Evolutionary conservation across 2,797 vertebrate species (phyloP), one percentile per base, ranked within the genome.

Genomic region (Nyctalus aviator): DNA sequence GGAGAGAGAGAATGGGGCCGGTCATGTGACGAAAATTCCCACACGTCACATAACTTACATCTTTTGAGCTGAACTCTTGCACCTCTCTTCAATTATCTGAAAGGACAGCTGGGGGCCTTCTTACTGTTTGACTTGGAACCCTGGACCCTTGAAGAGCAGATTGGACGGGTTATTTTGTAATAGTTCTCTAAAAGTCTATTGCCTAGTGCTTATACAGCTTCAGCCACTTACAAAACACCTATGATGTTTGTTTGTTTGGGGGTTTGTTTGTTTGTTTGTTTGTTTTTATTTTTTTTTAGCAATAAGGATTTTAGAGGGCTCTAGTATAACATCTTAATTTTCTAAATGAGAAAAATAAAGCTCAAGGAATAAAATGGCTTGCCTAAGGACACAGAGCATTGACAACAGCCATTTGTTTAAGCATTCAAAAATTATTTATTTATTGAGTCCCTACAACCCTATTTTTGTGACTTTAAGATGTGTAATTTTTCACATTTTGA

Each of bases 301-400:
- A 69, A 72, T 53, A 41, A 48, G 2, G 9, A 32, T 48, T 41
- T 77, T 27, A 79, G 41, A 62, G 23, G 20, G 15, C 57, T 64
- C 55, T 84, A 69, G 30, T 32, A 32, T 75, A 86, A 78, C 7
- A 32, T 30, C 8, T 79, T 75, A 41, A 32, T 75, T 81, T 90
- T 84, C 72, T 32, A 68, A 83, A 62, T 59, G 21, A 90, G n/a
- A 68, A 92, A 93, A 94, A 68, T 11, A 76, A 76, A 57, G 2
- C 11, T 69, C 23, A 77, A 78, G 27, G 12, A 48, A 21, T 73
- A 66, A 91, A 55, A 14, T 62, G n/a, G 17, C n/a, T 82, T 77
- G 13, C 41, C 50, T 50, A 44, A 90, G 8, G 50, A 87, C 21
- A 62, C 11, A 72, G 2, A 84, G 21, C 53, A 18, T 27, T 73